These are phyloP conservation scores for Macrotus californicus DNA, from an alignment of 2,113 vertebrate genomes.

Conservation along the genomic window DNA sequence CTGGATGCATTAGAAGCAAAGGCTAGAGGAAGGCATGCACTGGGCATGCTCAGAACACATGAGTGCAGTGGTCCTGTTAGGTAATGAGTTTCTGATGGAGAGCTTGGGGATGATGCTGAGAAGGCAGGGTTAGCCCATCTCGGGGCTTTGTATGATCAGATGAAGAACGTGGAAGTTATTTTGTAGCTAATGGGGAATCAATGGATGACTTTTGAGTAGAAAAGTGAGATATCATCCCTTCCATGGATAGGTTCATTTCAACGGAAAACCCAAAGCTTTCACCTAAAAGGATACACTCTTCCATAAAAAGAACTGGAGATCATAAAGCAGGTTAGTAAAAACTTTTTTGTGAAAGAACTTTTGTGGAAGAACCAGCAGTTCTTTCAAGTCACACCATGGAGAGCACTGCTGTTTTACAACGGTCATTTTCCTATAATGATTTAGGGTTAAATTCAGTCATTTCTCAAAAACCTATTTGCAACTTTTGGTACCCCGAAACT, in stretches of 20 bases:
- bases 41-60: background rate
- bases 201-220: background rate
- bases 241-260: background rate
- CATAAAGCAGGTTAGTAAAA: background rate
- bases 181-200: background rate
- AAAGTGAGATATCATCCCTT: background rate
- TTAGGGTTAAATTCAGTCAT: slow-evolving; percentile 31
- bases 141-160: background rate
- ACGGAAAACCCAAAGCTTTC: background rate
- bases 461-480: slow-evolving; percentile 32
- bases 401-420: background rate
- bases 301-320: background rate
- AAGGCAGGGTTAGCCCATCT: background rate
- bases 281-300: background rate
- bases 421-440: background rate
- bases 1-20: background rate
- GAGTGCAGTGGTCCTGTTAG: too few species aligned
- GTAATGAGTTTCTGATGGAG: background rate
- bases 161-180: slow-evolving; percentile 3
- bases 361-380: too few species aligned
- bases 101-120: background rate
- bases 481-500: background rate
- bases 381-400: background rate
- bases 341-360: background rate
- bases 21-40: background rate